Percentiles rank a stretch among this genome's conserved stretches.
Conservation (phyloP, 2,888 invertebrate genomes). For the Pyralis farinalis region DNA sequence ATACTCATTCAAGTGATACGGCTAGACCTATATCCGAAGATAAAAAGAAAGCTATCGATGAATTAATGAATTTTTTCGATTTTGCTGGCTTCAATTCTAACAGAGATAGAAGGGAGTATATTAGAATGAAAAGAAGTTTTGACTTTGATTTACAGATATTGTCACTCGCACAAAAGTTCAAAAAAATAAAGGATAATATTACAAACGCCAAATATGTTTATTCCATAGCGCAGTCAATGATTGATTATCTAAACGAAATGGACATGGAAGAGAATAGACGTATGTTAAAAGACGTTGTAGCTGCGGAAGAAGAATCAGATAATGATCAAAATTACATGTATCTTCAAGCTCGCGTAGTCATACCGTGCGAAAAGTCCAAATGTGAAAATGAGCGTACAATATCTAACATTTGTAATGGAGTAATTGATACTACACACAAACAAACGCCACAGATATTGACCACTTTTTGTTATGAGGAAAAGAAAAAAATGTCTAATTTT, state of each 20-base stretch:
- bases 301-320: constrained; percentile 55
- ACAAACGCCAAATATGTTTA: constrained; percentile 48
- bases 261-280: constrained; percentile 47
- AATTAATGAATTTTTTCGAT: constrained; percentile 61
- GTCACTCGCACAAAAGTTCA: constrained; percentile 41
- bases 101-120: constrained; percentile 20
- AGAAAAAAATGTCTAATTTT: constrained; percentile 24
- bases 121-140: constrained; percentile 51
- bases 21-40: constrained; percentile 39
- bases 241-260: constrained; percentile 56
- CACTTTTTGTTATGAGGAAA: constrained; percentile 68
- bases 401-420: constrained; percentile 76
- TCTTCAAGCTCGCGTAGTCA: constrained; percentile 44
- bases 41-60: constrained; percentile 66
- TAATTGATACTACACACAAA: constrained; percentile 61
- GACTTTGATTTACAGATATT: constrained; percentile 44
- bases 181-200: constrained; percentile 45
- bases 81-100: constrained; percentile 44
- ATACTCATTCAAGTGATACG: constrained; percentile 8
- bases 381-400: constrained; percentile 46
- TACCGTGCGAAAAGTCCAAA: constrained; percentile 44
- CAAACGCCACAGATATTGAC: constrained; percentile 65
- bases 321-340: constrained; percentile 47
- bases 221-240: constrained; percentile 42
- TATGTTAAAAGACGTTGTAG: constrained; percentile 43